A percentile compares a stretch with the other conserved stretches of the same genome.
Conservation (phyloP, 2,888 invertebrate genomes). For the Leptothorax acervorum region DNA sequence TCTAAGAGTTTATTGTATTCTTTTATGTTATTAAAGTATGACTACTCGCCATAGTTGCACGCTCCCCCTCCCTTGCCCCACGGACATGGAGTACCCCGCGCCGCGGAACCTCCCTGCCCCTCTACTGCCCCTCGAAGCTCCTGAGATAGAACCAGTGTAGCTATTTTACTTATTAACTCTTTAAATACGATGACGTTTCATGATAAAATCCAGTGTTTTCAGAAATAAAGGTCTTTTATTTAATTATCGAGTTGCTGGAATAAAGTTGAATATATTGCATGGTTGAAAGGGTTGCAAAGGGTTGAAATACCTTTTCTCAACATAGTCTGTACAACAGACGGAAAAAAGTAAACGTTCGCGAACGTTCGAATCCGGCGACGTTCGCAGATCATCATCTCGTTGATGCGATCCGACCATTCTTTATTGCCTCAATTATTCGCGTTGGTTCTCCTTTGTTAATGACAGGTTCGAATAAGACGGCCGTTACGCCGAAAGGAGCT, state of each 20-base stretch:
- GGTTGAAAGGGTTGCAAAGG: not conserved
- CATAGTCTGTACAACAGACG: not conserved
- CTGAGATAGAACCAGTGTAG: too few relatives aligned
- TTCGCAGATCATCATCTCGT: slow-evolving; percentile 34
- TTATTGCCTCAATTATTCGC: slow-evolving; percentile 53
- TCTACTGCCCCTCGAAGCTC: too few relatives aligned
- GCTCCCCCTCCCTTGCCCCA: too few relatives aligned
- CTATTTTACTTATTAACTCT: too few relatives aligned
- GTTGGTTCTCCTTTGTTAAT: slow-evolving; percentile 42
- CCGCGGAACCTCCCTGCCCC: too few relatives aligned
- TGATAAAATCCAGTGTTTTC: not conserved
- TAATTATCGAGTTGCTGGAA: not conserved
- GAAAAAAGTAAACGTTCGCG: not conserved
- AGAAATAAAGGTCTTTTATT: not conserved
- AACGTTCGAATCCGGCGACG: slow-evolving; percentile 1
- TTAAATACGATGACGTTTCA: not conserved
- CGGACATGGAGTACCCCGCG: too few relatives aligned
- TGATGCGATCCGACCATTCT: slow-evolving; percentile 8
- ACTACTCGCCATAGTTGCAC: too few relatives aligned
- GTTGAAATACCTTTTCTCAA: not conserved
- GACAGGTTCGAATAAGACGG: slow-evolving; percentile 26
- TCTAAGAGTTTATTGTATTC: not conserved
- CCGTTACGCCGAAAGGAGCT: slow-evolving; percentile 10
- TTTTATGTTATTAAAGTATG: not conserved
- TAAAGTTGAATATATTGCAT: not conserved